Conservation (phyloP, 2,888 invertebrate genomes). For the Cephus rjabovi region DNA sequence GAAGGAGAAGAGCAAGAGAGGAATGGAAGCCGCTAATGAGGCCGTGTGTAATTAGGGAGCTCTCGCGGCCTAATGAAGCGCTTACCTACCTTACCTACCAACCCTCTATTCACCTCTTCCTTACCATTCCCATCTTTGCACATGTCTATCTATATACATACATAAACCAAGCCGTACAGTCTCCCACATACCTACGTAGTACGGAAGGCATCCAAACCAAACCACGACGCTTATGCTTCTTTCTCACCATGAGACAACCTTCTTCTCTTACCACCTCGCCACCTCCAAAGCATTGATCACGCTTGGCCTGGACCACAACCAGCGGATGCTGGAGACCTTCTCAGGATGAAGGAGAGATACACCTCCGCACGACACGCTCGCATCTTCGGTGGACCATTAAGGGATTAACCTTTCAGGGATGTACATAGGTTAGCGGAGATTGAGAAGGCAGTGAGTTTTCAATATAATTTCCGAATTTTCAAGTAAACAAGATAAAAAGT, state of each 20-base stretch:
- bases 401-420: constrained; percentile 55
- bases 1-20: constrained; percentile 25
- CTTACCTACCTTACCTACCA: constrained; percentile 63
- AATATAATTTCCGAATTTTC: background rate
- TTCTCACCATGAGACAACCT: constrained; percentile 34
- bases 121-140: constrained; percentile 40
- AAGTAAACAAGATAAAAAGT: background rate
- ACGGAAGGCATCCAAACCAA: background rate
- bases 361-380: constrained; percentile 53
- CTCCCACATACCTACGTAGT: background rate
- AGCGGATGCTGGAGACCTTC: constrained; percentile 16
- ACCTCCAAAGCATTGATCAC: constrained; percentile 53
- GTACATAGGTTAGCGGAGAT: constrained; percentile 17
- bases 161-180: background rate
- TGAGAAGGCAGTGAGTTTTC: background rate
- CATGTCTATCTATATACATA: constrained; percentile 20
- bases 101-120: constrained; percentile 43
- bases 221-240: constrained; percentile 21
- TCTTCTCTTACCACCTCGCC: constrained; percentile 40
- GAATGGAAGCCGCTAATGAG: constrained; percentile 64
- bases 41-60: constrained; percentile 66
- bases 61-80: constrained; percentile 67
- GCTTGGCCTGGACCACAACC: constrained; percentile 34
- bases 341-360: constrained; percentile 41
- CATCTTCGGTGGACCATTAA: constrained; percentile 46